Percentiles rank a stretch among this genome's conserved stretches.
These are phyloP conservation scores for Busseola fusca DNA, from an alignment of 2,888 invertebrate genomes.

Conservation along the genomic window DNA sequence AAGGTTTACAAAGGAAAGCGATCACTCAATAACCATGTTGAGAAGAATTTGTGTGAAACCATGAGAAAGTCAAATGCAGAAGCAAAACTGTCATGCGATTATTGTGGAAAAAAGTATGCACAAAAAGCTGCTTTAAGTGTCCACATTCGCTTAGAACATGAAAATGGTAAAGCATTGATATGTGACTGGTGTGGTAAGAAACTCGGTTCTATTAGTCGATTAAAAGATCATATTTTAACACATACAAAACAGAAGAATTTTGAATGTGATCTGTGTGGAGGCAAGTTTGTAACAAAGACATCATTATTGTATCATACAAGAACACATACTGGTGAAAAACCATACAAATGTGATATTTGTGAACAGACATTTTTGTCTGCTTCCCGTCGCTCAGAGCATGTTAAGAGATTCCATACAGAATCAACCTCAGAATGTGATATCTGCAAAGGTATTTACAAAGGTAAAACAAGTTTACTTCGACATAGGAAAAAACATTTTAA, in stretches of 20 bases:
- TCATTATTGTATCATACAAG: constrained; percentile 70
- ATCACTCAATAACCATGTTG: constrained; percentile 65
- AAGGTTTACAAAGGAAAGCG: constrained; percentile 65
- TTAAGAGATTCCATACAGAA: constrained; percentile 61
- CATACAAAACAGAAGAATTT: constrained; percentile 72
- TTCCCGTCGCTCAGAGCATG: constrained; percentile 67
- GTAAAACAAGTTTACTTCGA: constrained; percentile 53
- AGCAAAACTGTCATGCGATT: constrained; percentile 62
- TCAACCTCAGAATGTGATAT: constrained; percentile 65
- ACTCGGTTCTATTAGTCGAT: constrained; percentile 62
- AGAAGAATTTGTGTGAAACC: constrained; percentile 58
- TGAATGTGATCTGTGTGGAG: constrained; percentile 65
- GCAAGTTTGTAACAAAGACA: constrained; percentile 66
- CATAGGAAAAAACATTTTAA: constrained; percentile 68
- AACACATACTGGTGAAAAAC: constrained; percentile 71
- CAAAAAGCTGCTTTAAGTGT: constrained; percentile 63
- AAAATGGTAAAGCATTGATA: constrained; percentile 55
- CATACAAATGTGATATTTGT: constrained; percentile 68
- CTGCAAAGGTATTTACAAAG: constrained; percentile 65
- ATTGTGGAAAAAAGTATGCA: constrained; percentile 67
- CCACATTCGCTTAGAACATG: constrained; percentile 69
- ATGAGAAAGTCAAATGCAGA: constrained; percentile 48
- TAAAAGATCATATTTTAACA: constrained; percentile 67
- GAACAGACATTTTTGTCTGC: constrained; percentile 66
- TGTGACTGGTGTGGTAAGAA: constrained; percentile 71